Percentiles rank a stretch among this genome's conserved stretches.
Evolutionary conservation across 2,888 invertebrate species (phyloP).

Genomic region (Caenorhabditis imperialis): DNA sequence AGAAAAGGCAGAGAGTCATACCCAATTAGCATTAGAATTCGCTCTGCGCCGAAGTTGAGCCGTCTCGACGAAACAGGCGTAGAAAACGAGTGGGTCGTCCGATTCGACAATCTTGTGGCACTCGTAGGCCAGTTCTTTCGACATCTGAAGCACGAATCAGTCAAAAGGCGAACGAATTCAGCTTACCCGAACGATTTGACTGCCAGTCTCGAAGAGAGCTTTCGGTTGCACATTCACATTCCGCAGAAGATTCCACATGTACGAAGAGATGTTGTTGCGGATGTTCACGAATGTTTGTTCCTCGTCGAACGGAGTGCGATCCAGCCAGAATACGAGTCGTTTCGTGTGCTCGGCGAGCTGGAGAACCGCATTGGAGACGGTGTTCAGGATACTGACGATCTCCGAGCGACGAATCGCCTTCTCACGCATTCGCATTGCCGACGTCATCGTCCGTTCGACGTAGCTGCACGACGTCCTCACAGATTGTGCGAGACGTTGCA

Average conservation of each 20-base stretch:
- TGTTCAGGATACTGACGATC: conserved; percentile 63
- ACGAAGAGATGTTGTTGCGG: conserved; percentile 80
- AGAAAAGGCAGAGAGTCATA: conserved; percentile 39
- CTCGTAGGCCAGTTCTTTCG: conserved; percentile 84
- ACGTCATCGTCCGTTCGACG: conserved; percentile 44
- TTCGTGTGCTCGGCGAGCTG: conserved; percentile 89
- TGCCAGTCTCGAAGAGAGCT: conserved; percentile 55
- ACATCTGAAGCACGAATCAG: conserved; percentile 81
- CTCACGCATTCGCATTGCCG: conserved; percentile 52
- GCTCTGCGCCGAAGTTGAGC: conserved; percentile 84
- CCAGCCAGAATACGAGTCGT: conserved; percentile 91
- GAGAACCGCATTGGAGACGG: conserved; percentile 82
- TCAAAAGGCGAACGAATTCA: neutral
- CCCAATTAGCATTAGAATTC: conserved; percentile 61
- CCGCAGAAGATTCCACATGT: conserved; percentile 58
- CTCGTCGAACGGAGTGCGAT: conserved; percentile 84
- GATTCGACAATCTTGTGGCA: conserved; percentile 89
- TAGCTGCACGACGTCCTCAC: conserved; percentile 84
- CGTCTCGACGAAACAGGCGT: conserved; percentile 90
- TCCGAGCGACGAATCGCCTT: conserved; percentile 53
- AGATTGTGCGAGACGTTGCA: conserved; percentile 89
- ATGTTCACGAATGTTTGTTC: conserved; percentile 84
- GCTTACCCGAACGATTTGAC: conserved; percentile 49
- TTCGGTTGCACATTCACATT: conserved; percentile 60
- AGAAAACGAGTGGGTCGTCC: conserved; percentile 90